Base-by-base conservation (phyloP, 2,888 invertebrate species). In the Melipona beecheii region DNA sequence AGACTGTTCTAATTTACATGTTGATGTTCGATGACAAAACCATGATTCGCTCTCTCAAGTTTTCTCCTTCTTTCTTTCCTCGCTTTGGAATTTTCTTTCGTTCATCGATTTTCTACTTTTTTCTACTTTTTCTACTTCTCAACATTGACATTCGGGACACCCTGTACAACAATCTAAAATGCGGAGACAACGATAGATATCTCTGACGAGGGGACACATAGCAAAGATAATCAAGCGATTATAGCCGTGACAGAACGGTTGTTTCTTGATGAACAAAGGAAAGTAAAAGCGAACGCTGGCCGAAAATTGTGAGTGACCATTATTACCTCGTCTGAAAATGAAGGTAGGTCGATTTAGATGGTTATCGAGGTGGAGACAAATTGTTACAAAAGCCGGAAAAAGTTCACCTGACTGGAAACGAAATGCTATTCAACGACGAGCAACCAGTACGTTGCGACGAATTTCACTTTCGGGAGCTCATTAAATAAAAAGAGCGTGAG, bases 281-380 rank as follows among this genome's bases (percentile, higher is more conserved):
- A 68, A 52, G 50, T 15, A 52, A 69, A 19, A 21, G 31, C 17
- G 31, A 4, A 17, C 27, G 13, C 19, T 27, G 52, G 50, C n/a
- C 56, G 31, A 21, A 49, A 78, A 73, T 65, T 31, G 27, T 1
- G 50, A 0, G 27, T 0, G 24, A 17, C 0, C n/a, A 6, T 27
- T 58, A 27, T 60, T 58, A n/a, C 2, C n/a, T 15, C 24, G 6
- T 21, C 31, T 62, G 62, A 24, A 60, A 80, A 68, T 75, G 71
- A 66, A 49, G 3, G 19, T 24, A 2, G 21, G 43, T 58, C 75
- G 36, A 83, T 83, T 79, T 60, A 83, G 83, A 83, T 83, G 31
- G 15, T 21, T 81, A 83, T 83, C 83, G 2, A 9, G 21, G 17
- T 19, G 36, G 31, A 49, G 49, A 27, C 1, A 68, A 5, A 64